Conservation (phyloP, 1,140 invertebrate genomes). For the Drosophila dunni region DNA sequence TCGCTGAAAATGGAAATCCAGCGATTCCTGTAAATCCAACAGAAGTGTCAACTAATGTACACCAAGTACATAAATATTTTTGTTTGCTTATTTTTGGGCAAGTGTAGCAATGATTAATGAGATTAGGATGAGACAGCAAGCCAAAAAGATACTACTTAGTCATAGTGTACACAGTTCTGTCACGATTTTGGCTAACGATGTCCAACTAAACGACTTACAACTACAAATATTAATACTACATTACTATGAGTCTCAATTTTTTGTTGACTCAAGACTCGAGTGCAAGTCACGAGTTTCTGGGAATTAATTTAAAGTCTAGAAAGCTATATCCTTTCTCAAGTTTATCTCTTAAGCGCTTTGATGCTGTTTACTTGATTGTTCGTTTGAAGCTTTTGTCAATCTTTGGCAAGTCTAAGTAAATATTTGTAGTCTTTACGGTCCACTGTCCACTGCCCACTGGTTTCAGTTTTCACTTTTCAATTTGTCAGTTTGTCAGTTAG, state of each 20-base stretch:
- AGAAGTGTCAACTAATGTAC: constrained; percentile 24
- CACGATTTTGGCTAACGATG: constrained; percentile 40
- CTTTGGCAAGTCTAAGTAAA: constrained; percentile 30
- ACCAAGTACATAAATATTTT: constrained; percentile 13
- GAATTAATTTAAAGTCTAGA: constrained; percentile 17
- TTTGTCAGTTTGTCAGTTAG: background rate
- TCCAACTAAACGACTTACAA: background rate
- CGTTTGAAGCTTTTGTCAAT: constrained; percentile 2
- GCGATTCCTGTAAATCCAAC: background rate
- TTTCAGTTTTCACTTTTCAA: background rate
- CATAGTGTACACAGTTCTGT: constrained; percentile 31
- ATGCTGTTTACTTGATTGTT: constrained; percentile 1
- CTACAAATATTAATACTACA: background rate
- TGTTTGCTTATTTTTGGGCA: background rate
- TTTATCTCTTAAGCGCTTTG: constrained; percentile 1
- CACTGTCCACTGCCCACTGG: too few species aligned
- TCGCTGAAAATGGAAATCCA: constrained; percentile 39
- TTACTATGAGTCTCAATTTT: constrained; percentile 10
- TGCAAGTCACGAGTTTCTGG: constrained; percentile 9
- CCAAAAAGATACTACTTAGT: constrained; percentile 48
- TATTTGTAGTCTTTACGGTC: constrained; percentile 23
- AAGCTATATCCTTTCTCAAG: background rate
- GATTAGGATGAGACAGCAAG: constrained; percentile 24
- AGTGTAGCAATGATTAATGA: constrained; percentile 50
- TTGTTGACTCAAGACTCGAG: background rate